Percentiles rank a stretch among this genome's conserved stretches.
Conservation (phyloP, 2,797 vertebrate genomes). For the Hoplostethus mediterraneus region DNA sequence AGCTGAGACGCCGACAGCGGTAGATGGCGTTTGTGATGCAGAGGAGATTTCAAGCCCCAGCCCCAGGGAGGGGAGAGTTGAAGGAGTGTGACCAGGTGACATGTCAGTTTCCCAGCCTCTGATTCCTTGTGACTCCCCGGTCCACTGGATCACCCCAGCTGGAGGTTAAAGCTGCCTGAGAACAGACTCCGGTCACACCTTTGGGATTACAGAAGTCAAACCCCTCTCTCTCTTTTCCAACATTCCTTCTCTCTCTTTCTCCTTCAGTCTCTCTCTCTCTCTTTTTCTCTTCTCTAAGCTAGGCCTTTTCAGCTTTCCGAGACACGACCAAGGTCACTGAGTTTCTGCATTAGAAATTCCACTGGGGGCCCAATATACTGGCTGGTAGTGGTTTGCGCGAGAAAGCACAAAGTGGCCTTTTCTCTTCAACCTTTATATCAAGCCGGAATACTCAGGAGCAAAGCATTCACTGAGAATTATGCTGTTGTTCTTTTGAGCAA, state of each 20-base stretch:
- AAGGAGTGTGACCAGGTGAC: constrained; percentile 42
- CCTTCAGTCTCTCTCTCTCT: constrained; percentile 8
- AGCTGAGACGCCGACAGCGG: background rate
- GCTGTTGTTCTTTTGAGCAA: constrained; percentile 31
- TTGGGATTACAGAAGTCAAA: constrained; percentile 73
- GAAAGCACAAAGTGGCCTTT: constrained; percentile 35
- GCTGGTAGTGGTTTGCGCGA: constrained; percentile 37
- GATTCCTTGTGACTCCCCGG: constrained; percentile 62
- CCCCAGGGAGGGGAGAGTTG: background rate
- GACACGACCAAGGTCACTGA: constrained; percentile 54
- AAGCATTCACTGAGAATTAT: constrained; percentile 27
- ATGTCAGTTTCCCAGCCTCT: constrained; percentile 38
- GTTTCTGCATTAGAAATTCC: constrained; percentile 65
- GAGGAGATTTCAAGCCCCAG: constrained; percentile 9
- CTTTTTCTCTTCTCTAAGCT: constrained; percentile 17
- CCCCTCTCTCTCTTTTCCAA: background rate
- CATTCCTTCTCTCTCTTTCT: constrained; percentile 45
- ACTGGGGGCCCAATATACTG: constrained; percentile 27
- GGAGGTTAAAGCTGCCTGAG: constrained; percentile 63
- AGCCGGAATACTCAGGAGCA: constrained; percentile 25
- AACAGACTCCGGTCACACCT: constrained; percentile 72
- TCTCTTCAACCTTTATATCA: constrained; percentile 25
- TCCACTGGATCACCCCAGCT: constrained; percentile 36
- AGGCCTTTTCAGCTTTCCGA: constrained; percentile 36
- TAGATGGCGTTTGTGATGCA: background rate